phyloP scores from a whole-genome alignment of 2,113 vertebrate genomes.

The Hipposideros armiger region DNA sequence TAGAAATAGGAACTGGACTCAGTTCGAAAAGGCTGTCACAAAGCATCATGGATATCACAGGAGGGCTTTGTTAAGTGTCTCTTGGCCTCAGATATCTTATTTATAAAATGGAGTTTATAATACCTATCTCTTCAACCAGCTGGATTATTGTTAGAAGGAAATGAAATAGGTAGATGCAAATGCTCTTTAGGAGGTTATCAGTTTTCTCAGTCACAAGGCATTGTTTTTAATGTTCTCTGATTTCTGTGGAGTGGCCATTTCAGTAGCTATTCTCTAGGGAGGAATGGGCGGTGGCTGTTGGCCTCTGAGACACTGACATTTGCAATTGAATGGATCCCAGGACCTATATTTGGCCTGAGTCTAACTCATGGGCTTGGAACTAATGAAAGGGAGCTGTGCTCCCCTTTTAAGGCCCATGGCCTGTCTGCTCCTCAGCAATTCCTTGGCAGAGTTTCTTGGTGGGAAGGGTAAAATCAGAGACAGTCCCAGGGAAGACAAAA shows the following conservation, averaged over 20 bases:
- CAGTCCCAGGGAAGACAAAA: constrained; percentile 50
- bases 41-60: background rate
- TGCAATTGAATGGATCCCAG: constrained; percentile 40
- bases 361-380: constrained; percentile 33
- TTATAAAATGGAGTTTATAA: constrained; percentile 27
- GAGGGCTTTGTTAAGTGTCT: background rate
- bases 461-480: constrained; percentile 58
- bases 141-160: constrained; percentile 50
- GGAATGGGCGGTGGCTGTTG: background rate
- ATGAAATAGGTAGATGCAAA: constrained; percentile 22
- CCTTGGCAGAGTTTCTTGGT: constrained; percentile 52
- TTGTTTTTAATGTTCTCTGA: constrained; percentile 17
- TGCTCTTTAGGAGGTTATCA: background rate
- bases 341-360: background rate
- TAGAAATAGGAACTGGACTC: background rate
- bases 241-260: background rate
- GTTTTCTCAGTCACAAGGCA: background rate
- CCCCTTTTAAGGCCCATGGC: background rate
- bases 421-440: constrained; percentile 55
- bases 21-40: background rate
- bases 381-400: background rate
- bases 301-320: constrained; percentile 35
- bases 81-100: background rate
- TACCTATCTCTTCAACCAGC: background rate
- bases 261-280: background rate